Base-by-base conservation (phyloP, 2,113 vertebrate genomes). In the Anguilla rostrata region DNA sequence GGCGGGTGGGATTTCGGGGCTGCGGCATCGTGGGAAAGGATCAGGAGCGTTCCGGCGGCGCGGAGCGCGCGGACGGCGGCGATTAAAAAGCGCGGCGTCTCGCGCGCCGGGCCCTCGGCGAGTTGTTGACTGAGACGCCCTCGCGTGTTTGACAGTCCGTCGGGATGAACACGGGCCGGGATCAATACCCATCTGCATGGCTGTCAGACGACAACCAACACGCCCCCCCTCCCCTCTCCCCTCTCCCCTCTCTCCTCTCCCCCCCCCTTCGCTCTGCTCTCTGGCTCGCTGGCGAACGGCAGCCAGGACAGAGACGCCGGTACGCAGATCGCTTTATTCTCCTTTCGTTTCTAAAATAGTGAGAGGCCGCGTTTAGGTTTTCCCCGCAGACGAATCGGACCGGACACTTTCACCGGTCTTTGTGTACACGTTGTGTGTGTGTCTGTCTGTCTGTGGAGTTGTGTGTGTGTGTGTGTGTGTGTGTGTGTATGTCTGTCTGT, bases 171-270 rank as follows among this genome's bases (percentile, higher is more conserved):
- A 66, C 56, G 60, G 34, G 83, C 78, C 56, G 60, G 83, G 83
- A 87, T 87, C 86, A 84, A 87, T 87, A 87, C 86, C 34, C 75
- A 87, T 87, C 83, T 87, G 83, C 86, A 87, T 87, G 75, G 78
- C 75, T 87, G 86, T 87, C 86, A 87, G 83, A 84, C 83, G 78
- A 75, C 71, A 8, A 78, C 75, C 78, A 81, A 63, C 80, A 80
- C 75, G 18, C 20, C 75, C 79, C 75, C 56, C 71, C 49, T 18
- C 16, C 39, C 82, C 71, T 34, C 34, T 34, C 41, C 40, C 16
- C 71, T 53, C 49, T 53, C 49, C 34, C 78, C 53, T 49, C 15
- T 26, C 71, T 43, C 75, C 34, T 53, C 34, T 34, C 78, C 53
- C 75, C 26, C 71, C 60, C 75, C 34, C 78, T 6, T 39, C 34